A percentile compares a stretch with the other conserved stretches of the same genome.
Conservation (phyloP, 2,888 invertebrate genomes). For the Mantis religiosa region DNA sequence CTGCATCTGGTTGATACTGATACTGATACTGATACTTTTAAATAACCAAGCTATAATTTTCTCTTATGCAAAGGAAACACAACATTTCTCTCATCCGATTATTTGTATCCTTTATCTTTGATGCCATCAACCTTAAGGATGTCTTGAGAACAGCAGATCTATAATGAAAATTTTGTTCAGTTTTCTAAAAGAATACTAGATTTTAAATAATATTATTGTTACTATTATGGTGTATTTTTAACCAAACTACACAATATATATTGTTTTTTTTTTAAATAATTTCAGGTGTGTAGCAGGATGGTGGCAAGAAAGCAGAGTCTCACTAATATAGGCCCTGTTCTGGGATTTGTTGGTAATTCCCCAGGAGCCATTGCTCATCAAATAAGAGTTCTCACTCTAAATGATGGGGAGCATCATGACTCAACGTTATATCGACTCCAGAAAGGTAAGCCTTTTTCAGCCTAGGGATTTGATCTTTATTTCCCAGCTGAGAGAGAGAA, state of each 20-base stretch:
- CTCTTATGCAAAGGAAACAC: no score
- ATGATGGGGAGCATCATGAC: conserved; percentile 73
- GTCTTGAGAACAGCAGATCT: no score
- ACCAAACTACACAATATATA: background rate
- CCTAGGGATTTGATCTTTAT: no score
- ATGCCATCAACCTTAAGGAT: no score
- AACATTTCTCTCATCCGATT: no score
- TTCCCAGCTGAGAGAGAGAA: background rate
- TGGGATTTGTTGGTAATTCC: conserved; percentile 18
- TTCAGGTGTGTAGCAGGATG: background rate
- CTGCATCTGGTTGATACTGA: no score
- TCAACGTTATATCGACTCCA: conserved; percentile 59
- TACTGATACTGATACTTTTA: no score
- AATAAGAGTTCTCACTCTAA: conserved; percentile 63
- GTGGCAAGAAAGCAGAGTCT: conserved; percentile 1
- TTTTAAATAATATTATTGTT: background rate
- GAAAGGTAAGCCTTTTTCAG: conserved; percentile 41
- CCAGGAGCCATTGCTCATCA: conserved; percentile 37
- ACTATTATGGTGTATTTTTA: background rate
- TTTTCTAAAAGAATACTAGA: background rate
- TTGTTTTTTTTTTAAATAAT: background rate
- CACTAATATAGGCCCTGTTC: background rate
- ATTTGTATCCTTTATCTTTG: no score
- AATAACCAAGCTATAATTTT: no score
- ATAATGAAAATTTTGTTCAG: no score